phyloP scores from a whole-genome alignment of 2,113 vertebrate genomes.

The Panthera leo region DNA sequence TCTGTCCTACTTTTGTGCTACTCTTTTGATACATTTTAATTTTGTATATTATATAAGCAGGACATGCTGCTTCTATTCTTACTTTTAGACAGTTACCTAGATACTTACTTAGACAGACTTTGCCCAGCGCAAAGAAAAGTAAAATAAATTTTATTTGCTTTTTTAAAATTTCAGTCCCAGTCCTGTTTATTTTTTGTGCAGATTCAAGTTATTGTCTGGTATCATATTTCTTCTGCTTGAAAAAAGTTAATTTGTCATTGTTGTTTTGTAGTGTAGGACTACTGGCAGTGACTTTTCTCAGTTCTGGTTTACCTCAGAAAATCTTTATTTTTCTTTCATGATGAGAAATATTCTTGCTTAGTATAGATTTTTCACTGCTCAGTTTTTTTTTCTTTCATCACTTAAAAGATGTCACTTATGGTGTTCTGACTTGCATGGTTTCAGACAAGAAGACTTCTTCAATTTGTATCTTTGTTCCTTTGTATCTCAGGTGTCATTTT shows the following conservation, averaged over 20 bases:
- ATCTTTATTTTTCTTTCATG: not conserved
- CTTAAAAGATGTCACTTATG: not conserved
- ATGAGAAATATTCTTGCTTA: not conserved
- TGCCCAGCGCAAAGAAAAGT: not conserved
- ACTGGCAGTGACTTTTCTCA: not conserved
- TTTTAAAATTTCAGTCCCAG: not conserved
- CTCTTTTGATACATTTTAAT: not conserved
- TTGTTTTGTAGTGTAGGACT: not conserved
- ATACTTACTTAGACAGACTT: no score
- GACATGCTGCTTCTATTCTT: not conserved
- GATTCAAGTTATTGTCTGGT: not conserved
- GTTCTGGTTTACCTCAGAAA: not conserved
- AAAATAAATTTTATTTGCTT: not conserved
- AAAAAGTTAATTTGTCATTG: no score
- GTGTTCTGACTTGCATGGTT: not conserved
- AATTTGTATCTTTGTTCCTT: not conserved
- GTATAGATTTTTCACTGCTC: not conserved
- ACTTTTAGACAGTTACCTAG: not conserved
- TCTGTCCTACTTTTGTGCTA: not conserved
- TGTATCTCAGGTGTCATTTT: not conserved
- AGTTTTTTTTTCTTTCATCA: not conserved
- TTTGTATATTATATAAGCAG: not conserved
- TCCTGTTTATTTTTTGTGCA: not conserved
- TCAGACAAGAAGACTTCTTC: not conserved
- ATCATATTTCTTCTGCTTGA: not conserved